phyloP scores from a whole-genome alignment of 2,113 vertebrate genomes.

The Morphnarchus princeps region DNA sequence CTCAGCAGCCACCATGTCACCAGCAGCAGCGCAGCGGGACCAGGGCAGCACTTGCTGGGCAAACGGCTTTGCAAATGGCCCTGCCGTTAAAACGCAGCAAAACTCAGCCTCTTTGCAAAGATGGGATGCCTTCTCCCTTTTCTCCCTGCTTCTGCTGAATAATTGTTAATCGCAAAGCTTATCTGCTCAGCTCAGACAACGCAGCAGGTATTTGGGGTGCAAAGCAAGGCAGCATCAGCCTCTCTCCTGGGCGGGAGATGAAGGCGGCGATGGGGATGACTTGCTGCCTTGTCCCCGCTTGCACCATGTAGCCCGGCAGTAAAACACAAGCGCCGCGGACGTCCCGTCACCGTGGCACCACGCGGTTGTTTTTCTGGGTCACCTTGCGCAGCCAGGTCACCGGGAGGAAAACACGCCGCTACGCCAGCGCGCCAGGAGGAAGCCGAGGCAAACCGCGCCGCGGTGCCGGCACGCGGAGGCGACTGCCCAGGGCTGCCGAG shows the following conservation, averaged over 20 bases:
- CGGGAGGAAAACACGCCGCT: neutral
- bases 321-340: neutral
- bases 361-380: neutral
- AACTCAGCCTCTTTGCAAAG: neutral
- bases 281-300: neutral
- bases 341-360: neutral
- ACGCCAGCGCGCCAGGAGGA: neutral
- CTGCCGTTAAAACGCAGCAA: neutral
- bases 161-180: neutral
- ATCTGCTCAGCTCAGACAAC: too few relatives aligned
- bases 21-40: neutral
- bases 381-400: neutral
- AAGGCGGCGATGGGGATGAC: neutral
- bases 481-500: neutral
- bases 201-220: fast-evolving
- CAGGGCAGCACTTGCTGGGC: fast-evolving
- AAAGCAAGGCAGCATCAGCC: neutral
- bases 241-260: neutral
- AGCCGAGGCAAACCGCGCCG: neutral
- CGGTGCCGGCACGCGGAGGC: neutral
- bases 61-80: neutral
- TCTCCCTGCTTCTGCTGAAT: neutral
- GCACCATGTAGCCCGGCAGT: fast-evolving
- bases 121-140: neutral
- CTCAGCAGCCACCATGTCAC: neutral